Evolutionary conservation across 2,888 invertebrate species (phyloP).

Genomic region (Caenorhabditis drosophilae): DNA sequence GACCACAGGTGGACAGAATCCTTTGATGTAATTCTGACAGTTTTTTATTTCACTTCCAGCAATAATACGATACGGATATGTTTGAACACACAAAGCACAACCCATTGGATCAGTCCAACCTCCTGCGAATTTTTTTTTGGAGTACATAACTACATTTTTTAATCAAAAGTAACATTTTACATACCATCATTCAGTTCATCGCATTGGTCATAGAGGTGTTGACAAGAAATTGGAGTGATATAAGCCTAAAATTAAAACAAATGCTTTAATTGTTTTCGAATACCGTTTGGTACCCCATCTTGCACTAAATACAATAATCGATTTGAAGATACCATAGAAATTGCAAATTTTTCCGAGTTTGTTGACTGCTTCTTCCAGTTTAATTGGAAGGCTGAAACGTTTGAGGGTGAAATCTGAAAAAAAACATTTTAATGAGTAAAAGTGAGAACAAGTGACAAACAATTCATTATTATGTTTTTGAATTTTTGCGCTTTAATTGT

Average conservation of each 20-base stretch:
- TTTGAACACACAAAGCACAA: conserved; percentile 55
- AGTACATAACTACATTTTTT: too few relatives aligned
- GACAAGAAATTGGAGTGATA: conserved; percentile 37
- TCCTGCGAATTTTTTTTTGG: too few relatives aligned
- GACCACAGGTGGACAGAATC: conserved; percentile 39
- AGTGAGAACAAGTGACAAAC: too few relatives aligned
- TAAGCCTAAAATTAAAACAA: conserved; percentile 28
- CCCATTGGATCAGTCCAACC: conserved; percentile 50
- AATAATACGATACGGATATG: conserved; percentile 27
- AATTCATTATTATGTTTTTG: too few relatives aligned
- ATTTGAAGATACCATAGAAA: conserved; percentile 8
- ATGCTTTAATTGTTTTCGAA: not conserved
- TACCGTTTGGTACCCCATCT: too few relatives aligned
- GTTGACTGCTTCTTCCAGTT: not conserved
- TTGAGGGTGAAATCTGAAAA: conserved; percentile 15
- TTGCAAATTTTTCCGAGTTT: not conserved
- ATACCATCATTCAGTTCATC: conserved; percentile 34
- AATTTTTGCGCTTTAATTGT: too few relatives aligned
- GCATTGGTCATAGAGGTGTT: conserved; percentile 50
- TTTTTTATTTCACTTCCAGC: conserved; percentile 9
- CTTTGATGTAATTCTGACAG: conserved; percentile 36
- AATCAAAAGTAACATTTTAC: too few relatives aligned
- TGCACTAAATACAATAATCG: too few relatives aligned
- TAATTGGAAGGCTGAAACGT: not conserved
- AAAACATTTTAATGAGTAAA: not conserved